Base-by-base conservation (phyloP, 2,888 invertebrate genomes). In the Drosophila fungiperda region DNA sequence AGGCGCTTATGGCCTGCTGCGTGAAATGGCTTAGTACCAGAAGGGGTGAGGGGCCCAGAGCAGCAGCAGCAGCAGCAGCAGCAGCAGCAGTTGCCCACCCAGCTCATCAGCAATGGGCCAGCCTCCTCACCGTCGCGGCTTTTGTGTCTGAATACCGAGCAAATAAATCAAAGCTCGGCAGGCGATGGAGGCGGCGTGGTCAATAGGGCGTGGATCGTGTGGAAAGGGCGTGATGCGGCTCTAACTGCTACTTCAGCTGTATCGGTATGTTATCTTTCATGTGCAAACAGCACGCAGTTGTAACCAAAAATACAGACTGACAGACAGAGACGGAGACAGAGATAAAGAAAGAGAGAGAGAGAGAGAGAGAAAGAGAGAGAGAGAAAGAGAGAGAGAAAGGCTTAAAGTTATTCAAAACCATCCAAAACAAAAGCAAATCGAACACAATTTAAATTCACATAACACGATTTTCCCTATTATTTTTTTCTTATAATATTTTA, bases 151-250 rank as follows among this genome's bases (percentile, higher is more conserved):
- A 76, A 76, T 75, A 69, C 68, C 60, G 60, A 36, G 62, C 70
- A 86, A 82, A 83, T 83, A 88, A 83, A 88, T 83, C 89, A 83
- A 83, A 83, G 76, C 73, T 75, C 72, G 67, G 61, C 70, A 69
- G 73, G 35, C 68, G 33, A 53, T 20, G 59, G 40, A 57, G 42
- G 59, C 26, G 67, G 62, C 35, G 6, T 6, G 52, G 53, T 36
- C 49, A 64, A 45, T 65, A 40, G 66, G 78, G 69, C 36, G 57
- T 68, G 70, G 32, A 55, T 54, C 42, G 50, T 53, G 74, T 68
- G 65, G 68, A 59, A 67, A 57, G 66, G 52, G 67, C 64, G 64
- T 76, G 58, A 38, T 68, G 58, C 59, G 73, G 48, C 45, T 53
- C 42, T 58, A 72, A 75, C 75, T 71, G 78, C 57, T 76, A 62